These are phyloP conservation scores for Anthonomus grandis DNA, from an alignment of 1,140 invertebrate species.

Conservation along the genomic window DNA sequence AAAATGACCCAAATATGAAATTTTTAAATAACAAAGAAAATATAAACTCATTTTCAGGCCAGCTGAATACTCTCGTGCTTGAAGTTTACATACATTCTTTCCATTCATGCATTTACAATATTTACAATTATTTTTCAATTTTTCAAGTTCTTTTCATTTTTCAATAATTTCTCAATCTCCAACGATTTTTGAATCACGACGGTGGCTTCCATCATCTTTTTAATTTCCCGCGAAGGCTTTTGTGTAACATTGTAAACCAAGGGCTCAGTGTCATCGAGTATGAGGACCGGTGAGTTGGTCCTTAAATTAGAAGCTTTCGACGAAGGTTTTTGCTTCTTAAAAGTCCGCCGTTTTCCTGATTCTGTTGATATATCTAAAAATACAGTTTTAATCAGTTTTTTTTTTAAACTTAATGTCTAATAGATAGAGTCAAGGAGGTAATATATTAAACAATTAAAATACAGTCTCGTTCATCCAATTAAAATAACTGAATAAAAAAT, in stretches of 20 bases:
- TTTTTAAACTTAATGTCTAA: no score
- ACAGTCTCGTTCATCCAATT: no score
- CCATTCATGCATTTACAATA: not conserved
- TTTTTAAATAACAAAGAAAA: not conserved
- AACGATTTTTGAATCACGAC: constrained; percentile 18
- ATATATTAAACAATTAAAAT: no score
- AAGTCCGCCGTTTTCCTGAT: no score
- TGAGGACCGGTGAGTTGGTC: no score
- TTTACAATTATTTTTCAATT: not conserved
- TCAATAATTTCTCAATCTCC: constrained; percentile 18
- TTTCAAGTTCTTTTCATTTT: not conserved
- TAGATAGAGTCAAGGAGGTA: no score
- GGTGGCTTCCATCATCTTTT: constrained; percentile 28
- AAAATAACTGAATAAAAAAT: no score
- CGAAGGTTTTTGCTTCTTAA: no score
- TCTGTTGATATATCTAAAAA: no score
- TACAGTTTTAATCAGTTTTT: no score
- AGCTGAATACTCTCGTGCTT: not conserved
- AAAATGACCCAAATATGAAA: not conserved
- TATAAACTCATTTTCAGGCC: not conserved
- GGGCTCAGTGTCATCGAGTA: no score
- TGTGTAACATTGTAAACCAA: constrained; percentile 24
- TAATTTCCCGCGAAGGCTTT: constrained; percentile 15
- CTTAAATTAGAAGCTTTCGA: no score
- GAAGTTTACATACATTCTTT: not conserved